Conservation (phyloP, 2,888 invertebrate genomes). For the Watsonalla cultraria region DNA sequence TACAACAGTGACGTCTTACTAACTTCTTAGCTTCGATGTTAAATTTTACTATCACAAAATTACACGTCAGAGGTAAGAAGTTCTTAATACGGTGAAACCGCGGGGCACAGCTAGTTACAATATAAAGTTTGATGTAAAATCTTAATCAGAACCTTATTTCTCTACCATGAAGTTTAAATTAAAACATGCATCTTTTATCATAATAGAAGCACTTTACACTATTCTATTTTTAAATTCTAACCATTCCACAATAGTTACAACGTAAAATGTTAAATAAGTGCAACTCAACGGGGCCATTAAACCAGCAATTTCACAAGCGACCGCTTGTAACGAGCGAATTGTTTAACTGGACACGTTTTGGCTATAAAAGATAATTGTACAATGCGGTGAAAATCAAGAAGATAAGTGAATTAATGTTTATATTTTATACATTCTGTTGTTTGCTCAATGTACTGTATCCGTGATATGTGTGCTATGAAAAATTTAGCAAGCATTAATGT, state of each 20-base stretch:
- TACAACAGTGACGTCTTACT: too few relatives aligned
- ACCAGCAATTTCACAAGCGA: background rate
- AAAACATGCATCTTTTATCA: background rate
- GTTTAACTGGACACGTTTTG: background rate
- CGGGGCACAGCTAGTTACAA: too few relatives aligned
- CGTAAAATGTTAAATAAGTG: constrained; percentile 2
- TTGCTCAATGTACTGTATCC: too few relatives aligned
- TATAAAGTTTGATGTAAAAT: too few relatives aligned
- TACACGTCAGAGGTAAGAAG: too few relatives aligned
- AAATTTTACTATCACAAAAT: too few relatives aligned
- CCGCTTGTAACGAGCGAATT: background rate
- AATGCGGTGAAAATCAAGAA: background rate
- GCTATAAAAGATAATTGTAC: background rate
- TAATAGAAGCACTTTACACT: background rate
- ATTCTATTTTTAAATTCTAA: background rate
- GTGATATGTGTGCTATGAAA: too few relatives aligned
- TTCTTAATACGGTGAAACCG: too few relatives aligned
- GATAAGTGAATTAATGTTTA: background rate
- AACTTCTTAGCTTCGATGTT: too few relatives aligned
- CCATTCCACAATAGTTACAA: constrained; percentile 4
- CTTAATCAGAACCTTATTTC: background rate
- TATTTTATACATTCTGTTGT: background rate
- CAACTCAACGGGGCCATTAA: background rate
- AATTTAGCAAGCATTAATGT: too few relatives aligned
- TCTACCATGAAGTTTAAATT: background rate